phyloP scores from a whole-genome alignment of 2,888 invertebrate species.

The Cylindroiulus punctatus region DNA sequence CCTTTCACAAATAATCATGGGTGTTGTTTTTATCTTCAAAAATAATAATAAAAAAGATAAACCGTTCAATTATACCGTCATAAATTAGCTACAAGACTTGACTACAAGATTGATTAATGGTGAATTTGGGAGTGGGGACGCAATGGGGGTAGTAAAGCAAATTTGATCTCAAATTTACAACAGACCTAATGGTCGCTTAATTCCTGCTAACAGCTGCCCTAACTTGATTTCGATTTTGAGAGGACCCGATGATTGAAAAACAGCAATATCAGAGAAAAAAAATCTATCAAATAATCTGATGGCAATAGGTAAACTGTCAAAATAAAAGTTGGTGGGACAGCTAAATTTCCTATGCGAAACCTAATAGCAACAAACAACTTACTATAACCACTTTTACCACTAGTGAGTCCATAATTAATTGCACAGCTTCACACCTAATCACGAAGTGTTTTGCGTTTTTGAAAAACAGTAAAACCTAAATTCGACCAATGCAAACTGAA shows the following conservation, averaged over 20 bases:
- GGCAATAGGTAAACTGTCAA: neutral
- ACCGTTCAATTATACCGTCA: neutral
- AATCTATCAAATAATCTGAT: neutral
- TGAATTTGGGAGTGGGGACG: neutral
- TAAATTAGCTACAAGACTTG: neutral
- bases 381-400: neutral
- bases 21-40: neutral
- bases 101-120: neutral
- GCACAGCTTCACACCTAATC: neutral
- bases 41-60: conserved; percentile 5
- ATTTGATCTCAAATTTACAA: conserved; percentile 4
- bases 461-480: neutral
- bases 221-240: neutral
- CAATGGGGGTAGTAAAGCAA: neutral
- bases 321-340: neutral
- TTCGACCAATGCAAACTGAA: neutral
- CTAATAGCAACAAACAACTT: neutral
- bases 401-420: neutral
- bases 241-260: neutral
- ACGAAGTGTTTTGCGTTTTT: neutral
- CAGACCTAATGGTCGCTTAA: neutral
- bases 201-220: neutral
- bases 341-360: neutral
- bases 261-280: neutral
- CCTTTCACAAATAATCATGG: neutral